Conservation (phyloP, 1,140 invertebrate species). For the Hermatobates lingyangjiaoensis region DNA sequence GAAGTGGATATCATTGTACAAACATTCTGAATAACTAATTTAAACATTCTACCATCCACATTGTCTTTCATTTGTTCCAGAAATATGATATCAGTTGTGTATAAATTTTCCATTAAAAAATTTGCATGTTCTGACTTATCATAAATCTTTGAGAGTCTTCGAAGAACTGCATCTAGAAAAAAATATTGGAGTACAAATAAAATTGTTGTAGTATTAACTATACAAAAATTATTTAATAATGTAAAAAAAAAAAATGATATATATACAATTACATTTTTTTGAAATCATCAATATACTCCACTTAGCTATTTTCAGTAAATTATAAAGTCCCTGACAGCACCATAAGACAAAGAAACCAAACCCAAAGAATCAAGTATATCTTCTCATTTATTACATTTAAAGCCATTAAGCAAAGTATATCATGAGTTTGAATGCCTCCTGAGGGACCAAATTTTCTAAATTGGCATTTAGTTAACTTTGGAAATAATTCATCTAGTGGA, state of each 20-base stretch:
- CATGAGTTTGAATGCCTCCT: conserved; percentile 35
- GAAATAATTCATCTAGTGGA: conserved; percentile 25
- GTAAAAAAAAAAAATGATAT: too few relatives aligned
- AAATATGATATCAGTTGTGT: neutral
- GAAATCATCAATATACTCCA: too few relatives aligned
- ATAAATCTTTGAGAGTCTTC: neutral
- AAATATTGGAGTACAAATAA: neutral
- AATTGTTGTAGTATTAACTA: too few relatives aligned
- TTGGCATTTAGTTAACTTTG: conserved; percentile 20
- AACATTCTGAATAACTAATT: neutral
- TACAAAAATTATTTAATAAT: too few relatives aligned
- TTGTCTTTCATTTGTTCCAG: neutral
- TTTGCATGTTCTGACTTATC: neutral
- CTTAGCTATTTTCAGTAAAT: too few relatives aligned
- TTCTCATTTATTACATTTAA: conserved; percentile 64
- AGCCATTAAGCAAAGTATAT: conserved; percentile 50
- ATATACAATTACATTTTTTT: too few relatives aligned
- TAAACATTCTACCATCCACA: neutral
- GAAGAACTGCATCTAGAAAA: neutral
- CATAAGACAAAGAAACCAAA: conserved; percentile 51
- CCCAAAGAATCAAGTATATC: conserved; percentile 56
- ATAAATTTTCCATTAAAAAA: neutral
- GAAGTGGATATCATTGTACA: too few relatives aligned
- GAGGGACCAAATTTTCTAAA: conserved; percentile 38
- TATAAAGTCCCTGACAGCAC: conserved; percentile 51